phyloP scores from a whole-genome alignment of 1,140 invertebrate species.

The Oncopodura yosiiana region DNA sequence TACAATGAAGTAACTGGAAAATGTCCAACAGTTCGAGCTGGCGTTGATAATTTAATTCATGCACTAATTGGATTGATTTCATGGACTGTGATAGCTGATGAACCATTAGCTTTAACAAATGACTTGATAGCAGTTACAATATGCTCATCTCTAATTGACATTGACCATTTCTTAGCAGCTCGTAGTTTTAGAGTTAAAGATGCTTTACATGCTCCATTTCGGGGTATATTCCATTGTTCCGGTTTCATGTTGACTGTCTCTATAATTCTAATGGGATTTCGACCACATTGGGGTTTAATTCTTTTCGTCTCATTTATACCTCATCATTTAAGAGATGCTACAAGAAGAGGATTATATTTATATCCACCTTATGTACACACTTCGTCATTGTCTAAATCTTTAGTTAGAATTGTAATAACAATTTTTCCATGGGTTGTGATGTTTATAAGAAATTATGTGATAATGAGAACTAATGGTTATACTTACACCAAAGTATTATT shows the following conservation, averaged over 20 bases:
- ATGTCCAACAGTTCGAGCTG: slow-evolving; percentile 13
- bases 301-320: slow-evolving; percentile 26
- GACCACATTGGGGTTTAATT: slow-evolving; percentile 15
- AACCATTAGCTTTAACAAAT: neutral
- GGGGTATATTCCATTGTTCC: slow-evolving; percentile 30
- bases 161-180: slow-evolving; percentile 33
- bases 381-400: slow-evolving; percentile 4
- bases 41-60: slow-evolving; percentile 28
- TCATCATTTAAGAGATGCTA: slow-evolving; percentile 30
- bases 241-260: slow-evolving; percentile 19
- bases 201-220: slow-evolving; percentile 22
- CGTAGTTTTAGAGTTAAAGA: slow-evolving; percentile 9
- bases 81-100: slow-evolving; percentile 8
- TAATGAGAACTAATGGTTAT: neutral
- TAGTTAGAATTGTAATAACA: slow-evolving; percentile 13
- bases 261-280: slow-evolving; percentile 1
- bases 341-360: slow-evolving; percentile 28
- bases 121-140: slow-evolving; percentile 12
- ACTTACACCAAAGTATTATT: neutral
- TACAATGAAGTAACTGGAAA: neutral
- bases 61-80: slow-evolving; percentile 22
- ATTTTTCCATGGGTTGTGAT: slow-evolving; percentile 18
- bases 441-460: neutral
- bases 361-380: slow-evolving; percentile 22
- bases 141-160: slow-evolving; percentile 28